Base-by-base conservation (phyloP, 2,797 vertebrate genomes). In the Pseudochaenichthys georgianus region DNA sequence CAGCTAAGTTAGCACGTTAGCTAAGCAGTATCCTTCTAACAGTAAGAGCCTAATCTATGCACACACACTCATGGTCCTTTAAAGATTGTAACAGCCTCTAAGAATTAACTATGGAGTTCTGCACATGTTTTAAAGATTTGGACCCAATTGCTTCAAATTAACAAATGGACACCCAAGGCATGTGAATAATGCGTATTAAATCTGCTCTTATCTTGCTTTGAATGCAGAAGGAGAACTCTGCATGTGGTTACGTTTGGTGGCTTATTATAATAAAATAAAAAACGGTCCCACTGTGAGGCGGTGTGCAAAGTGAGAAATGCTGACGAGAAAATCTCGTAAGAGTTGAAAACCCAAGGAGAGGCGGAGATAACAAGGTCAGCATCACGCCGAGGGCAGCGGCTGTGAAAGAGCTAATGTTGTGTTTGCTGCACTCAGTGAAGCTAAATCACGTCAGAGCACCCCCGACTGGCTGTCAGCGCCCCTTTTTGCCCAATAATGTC, bases 61-160 rank as follows among this genome's bases (percentile, higher is more conserved):
- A 69, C 64, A 62, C 62, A 50, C 13, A 42, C 23, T 62, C 53
- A 51, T 80, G 54, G 73, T 51, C n/a, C 48, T 73, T 75, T 65
- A 78, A 70, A 80, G 85, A 83, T 86, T 75, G 75, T 4, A 55
- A 34, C 52, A 64, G 58, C 61, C 52, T 45, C 45, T 66, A 52
- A 61, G 61, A 82, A 64, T 75, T 42, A 78, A 73, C 68, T 31
- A 59, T 74, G 60, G 69, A 73, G 45, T 51, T 50, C 62, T 54
- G 28, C 68, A 65, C 58, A 54, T 61, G 70, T 81, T 82, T 58
- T 34, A 86, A 86, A 83, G 53, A 80, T 85, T 71, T 70, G 47
- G 51, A 70, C 71, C 82, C 88, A 88, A 87, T 80, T 88, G 78
- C 69, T 67, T 57, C 73, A 89, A 88, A 89, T 86, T 16, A 84